Evolutionary conservation across 1,140 invertebrate genomes (phyloP), one percentile per base, ranked within the genome.

Genomic region (Panulirus ornatus): DNA sequence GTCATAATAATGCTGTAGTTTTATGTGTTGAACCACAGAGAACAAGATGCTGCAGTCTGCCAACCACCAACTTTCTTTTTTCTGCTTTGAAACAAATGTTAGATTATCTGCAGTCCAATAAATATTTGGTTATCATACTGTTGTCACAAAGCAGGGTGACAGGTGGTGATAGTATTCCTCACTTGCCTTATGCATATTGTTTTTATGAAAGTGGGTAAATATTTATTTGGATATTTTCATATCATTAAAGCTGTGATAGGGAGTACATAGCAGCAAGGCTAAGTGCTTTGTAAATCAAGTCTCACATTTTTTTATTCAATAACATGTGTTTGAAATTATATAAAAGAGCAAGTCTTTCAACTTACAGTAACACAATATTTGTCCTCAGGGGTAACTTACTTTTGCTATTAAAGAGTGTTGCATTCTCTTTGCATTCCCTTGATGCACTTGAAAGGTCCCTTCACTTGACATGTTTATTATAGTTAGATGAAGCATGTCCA

Each of bases 101-200:
- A 40, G 75, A 42, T 78, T 38, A 30, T 40, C 40, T 27, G 75
- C 44, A 47, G 40, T 78, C 75, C 75, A 78, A 47, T 19, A 44
- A 14, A 44, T 9, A 9, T 78, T 36, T 78, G 44, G 40, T n/a
- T 66, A 66, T 30, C 5, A 66, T 66, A 19, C 30, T 16, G n/a
- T 27, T 78, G 75, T 78, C 75, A 78, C 75, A 78, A 78, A 78
- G 75, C 38, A 44, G n/a, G 22, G 40, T 44, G 36, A 22, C 75
- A 78, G 75, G 40, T 47, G 36, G 44, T 78, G 40, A 44, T 78
- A 47, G 75, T 78, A 47, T 44, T 78, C 44, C 75, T 66, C 75
- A 78, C 44, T 78, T 78, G 75, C 44, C 44, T 78, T 78, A 58
- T 66, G 1, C 58, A 66, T 66, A 6, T 66, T 8, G 30, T 30